phyloP scores from a whole-genome alignment of 2,113 vertebrate genomes.

The Nipponia nippon region DNA sequence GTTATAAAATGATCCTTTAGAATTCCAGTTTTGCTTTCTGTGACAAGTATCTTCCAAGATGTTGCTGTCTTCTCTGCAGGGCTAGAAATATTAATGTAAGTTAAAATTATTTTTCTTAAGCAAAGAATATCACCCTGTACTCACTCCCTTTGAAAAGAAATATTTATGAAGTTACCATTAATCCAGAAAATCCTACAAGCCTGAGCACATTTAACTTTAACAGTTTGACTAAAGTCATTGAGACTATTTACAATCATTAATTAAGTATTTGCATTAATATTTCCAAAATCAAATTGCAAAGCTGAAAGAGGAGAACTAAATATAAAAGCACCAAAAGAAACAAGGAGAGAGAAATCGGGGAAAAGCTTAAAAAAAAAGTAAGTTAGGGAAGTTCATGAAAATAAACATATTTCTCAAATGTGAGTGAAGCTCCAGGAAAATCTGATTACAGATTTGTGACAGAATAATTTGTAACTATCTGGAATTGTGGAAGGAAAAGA shows the following conservation, averaged over 20 bases:
- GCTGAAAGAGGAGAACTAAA: not conserved
- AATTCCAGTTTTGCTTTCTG: not conserved
- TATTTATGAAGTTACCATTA: not conserved
- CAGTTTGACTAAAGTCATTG: not conserved
- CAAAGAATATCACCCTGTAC: not conserved
- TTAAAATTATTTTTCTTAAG: not conserved
- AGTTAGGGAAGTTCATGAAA: not conserved
- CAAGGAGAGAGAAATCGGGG: not conserved
- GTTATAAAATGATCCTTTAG: not conserved
- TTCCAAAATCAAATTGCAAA: slow-evolving; percentile 1
- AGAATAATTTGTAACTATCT: slow-evolving; percentile 19
- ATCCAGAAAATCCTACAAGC: not conserved
- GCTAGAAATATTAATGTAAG: not conserved
- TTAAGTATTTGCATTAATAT: not conserved
- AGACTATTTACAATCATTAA: not conserved
- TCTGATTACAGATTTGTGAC: slow-evolving; percentile 12
- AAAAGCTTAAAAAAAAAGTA: not conserved
- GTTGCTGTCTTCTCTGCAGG: not conserved
- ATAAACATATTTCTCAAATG: slow-evolving; percentile 13
- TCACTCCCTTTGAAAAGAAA: not conserved
- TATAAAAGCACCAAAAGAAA: not conserved
- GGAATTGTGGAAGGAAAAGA: slow-evolving; percentile 29
- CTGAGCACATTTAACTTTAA: not conserved
- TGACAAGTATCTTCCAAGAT: not conserved
- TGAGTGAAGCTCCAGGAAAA: slow-evolving; percentile 35